phyloP scores from a whole-genome alignment of 2,797 vertebrate species.

The Lophura swinhoii region DNA sequence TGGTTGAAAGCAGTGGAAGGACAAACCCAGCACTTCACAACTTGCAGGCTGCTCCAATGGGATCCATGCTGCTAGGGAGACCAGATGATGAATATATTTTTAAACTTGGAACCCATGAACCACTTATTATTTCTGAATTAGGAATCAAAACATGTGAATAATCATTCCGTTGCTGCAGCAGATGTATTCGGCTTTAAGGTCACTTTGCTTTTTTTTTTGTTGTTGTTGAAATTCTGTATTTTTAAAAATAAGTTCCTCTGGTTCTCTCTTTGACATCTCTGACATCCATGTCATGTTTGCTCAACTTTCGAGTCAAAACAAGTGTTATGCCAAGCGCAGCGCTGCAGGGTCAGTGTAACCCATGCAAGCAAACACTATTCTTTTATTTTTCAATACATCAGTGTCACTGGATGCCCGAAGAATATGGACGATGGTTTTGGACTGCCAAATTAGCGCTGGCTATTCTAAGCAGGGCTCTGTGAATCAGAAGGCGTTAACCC shows the following conservation, averaged over 20 bases:
- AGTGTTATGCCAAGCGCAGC: not conserved
- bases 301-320: not conserved
- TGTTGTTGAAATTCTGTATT: accelerated
- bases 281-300: not conserved
- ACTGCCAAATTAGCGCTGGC: not conserved
- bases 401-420: not conserved
- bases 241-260: not conserved
- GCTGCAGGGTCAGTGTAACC: not conserved
- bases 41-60: not conserved
- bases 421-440: not conserved
- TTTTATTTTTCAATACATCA: not conserved
- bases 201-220: slow-evolving; percentile 6
- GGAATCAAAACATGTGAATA: slow-evolving; percentile 75
- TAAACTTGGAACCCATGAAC: slow-evolving; percentile 77
- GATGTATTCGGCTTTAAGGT: slow-evolving; percentile 54
- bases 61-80: slow-evolving; percentile 39
- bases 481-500: not conserved
- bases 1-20: not conserved
- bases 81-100: slow-evolving; percentile 76
- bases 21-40: not conserved
- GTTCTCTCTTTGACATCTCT: not conserved
- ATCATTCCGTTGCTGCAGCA: slow-evolving; percentile 52
- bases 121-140: slow-evolving; percentile 80
- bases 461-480: not conserved
- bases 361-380: not conserved